phyloP scores from a whole-genome alignment of 2,888 invertebrate species.

The Piscicola geometra region DNA sequence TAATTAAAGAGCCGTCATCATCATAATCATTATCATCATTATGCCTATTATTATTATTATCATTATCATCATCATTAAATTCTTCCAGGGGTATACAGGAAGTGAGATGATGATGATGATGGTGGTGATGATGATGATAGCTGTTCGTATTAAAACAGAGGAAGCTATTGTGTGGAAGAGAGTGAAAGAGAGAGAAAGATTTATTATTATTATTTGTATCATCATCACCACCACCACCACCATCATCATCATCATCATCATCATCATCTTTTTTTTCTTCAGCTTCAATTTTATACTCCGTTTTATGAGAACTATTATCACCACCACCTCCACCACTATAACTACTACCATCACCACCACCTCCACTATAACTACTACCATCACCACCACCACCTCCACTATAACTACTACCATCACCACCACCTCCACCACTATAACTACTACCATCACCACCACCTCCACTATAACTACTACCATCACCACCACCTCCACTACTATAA shows the following conservation, averaged over 20 bases:
- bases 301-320: not conserved
- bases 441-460: conserved; percentile 25
- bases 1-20: not conserved
- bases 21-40: not conserved
- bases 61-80: not conserved
- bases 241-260: not conserved
- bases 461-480: conserved; percentile 16
- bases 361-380: conserved; percentile 39
- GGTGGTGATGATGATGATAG: not conserved
- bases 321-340: not conserved
- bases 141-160: no score
- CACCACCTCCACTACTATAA: conserved; percentile 35
- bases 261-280: conserved; percentile 8
- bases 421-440: conserved; percentile 34
- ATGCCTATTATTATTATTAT: conserved; percentile 5
- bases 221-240: not conserved
- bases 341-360: conserved; percentile 46
- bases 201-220: no score
- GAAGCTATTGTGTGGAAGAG: no score
- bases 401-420: conserved; percentile 40
- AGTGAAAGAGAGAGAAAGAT: no score
- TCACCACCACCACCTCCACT: conserved; percentile 41
- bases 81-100: not conserved
- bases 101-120: not conserved
- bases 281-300: not conserved